Evolutionary conservation across 2,888 invertebrate species (phyloP).

Genomic region (Philhelius pedissequus): DNA sequence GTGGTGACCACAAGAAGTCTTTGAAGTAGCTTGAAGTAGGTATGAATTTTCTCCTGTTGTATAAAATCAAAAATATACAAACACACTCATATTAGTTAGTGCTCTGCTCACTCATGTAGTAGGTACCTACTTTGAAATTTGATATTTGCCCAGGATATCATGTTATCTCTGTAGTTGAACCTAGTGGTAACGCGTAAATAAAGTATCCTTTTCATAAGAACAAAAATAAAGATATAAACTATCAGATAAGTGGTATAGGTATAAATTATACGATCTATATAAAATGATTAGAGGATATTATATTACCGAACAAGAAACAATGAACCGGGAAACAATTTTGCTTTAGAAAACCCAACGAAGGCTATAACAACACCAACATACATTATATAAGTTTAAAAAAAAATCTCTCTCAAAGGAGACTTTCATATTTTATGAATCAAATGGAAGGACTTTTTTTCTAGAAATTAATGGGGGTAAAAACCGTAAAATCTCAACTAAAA

Average conservation of each 20-base stretch:
- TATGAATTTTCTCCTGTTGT: neutral
- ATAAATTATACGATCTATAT: conserved; percentile 13
- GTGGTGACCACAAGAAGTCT: neutral
- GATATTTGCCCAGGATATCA: conserved; percentile 45
- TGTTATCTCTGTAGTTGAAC: neutral
- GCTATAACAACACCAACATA: neutral
- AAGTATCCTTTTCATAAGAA: neutral
- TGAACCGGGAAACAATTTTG: neutral
- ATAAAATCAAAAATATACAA: conserved; percentile 3
- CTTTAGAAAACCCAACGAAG: neutral
- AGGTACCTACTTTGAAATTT: conserved; percentile 51
- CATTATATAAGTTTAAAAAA: neutral
- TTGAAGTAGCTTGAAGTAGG: neutral
- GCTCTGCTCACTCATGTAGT: too few relatives aligned
- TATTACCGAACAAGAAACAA: neutral
- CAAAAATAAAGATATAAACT: conserved; percentile 13
- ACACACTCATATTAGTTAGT: too few relatives aligned
- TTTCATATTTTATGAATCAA: neutral
- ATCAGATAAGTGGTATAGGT: conserved; percentile 15
- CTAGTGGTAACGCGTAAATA: neutral
- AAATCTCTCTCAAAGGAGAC: neutral
- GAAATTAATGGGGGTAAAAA: conserved; percentile 9
- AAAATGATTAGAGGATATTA: neutral
- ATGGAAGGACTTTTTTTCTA: neutral
- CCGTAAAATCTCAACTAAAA: conserved; percentile 24